Evolutionary conservation across 2,888 invertebrate species (phyloP), one percentile per base, ranked within the genome.

Genomic region (Drosophila pseudotakahashii): DNA sequence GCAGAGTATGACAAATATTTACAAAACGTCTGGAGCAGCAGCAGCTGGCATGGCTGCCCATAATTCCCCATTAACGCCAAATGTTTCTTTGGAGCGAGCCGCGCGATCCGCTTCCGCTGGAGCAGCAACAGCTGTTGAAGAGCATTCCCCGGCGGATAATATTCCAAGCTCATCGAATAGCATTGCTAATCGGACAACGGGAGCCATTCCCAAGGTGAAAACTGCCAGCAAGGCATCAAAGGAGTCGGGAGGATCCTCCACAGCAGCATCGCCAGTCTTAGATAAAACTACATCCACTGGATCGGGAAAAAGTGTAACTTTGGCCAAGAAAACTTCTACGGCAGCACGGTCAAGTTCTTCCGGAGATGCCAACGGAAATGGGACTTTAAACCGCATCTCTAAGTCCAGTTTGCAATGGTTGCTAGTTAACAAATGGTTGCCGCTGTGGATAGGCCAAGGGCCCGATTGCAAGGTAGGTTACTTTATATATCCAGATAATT

Each of bases 371-470:
- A 72, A 51, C n/a, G 39, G 80, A 36, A 89, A 89, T 48, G 78
- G 83, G 36, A 89, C 90, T 3, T 69, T 92, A 30, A 92, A 92
- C 84, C 91, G 94, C 57, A 94, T 95, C 52, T 94, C 94, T 58
- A 94, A 94, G 86, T 93, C 94, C 1, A 94, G 94, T 1, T 92
- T 95, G 39, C 94, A 95, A 81, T 95, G 95, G 95, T 92, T 95
- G 78, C 91, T 95, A 68, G 94, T 94, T 0, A 95, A 95, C 83
- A 94, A 94, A 79, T 95, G 95, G 95, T 86, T 95, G 23, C 94
- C 94, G 0, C 85, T 94, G 44, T 94, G 94, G 94, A 93, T 94
- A 64, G 92, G 92, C n/a, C 93, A 93, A 55, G 94, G 94, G 7
- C 91, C 92, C 11, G 93, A 93, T 66, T 93, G 93, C 82, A 93